phyloP scores from a whole-genome alignment of 2,113 vertebrate genomes.

The Onychostruthus taczanowskii region DNA sequence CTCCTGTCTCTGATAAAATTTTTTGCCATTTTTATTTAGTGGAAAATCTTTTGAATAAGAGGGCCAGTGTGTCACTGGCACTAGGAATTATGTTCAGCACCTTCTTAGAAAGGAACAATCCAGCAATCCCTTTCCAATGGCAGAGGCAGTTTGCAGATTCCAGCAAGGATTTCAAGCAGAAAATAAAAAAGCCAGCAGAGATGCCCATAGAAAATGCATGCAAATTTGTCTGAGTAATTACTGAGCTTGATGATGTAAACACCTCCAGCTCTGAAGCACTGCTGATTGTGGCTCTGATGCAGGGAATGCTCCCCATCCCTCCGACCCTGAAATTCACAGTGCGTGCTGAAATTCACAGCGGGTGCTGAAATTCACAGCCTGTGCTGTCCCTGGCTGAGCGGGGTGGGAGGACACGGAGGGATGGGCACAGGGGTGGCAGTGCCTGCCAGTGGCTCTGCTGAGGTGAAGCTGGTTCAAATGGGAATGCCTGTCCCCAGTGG shows the following conservation, averaged over 20 bases:
- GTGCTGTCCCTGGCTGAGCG: not conserved
- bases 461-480: not conserved
- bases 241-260: not conserved
- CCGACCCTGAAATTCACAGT: rapidly evolving
- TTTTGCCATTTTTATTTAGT: not conserved
- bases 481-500: not conserved
- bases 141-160: not conserved
- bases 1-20: not conserved
- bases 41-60: not conserved
- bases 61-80: not conserved
- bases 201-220: not conserved
- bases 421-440: not conserved
- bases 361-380: not conserved
- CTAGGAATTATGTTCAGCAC: not conserved
- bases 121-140: not conserved
- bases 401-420: not conserved
- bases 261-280: not conserved
- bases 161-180: not conserved
- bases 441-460: not conserved
- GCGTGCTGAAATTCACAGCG: rapidly evolving
- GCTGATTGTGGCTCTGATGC: not conserved
- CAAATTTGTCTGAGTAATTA: conserved; percentile 36
- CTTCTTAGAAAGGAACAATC: not conserved
- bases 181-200: not conserved
- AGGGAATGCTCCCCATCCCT: not conserved